Percentiles rank a stretch among this genome's conserved stretches.
These are phyloP conservation scores for Mimumesa dahlbomi DNA, from an alignment of 2,888 invertebrate genomes.

Conservation along the genomic window DNA sequence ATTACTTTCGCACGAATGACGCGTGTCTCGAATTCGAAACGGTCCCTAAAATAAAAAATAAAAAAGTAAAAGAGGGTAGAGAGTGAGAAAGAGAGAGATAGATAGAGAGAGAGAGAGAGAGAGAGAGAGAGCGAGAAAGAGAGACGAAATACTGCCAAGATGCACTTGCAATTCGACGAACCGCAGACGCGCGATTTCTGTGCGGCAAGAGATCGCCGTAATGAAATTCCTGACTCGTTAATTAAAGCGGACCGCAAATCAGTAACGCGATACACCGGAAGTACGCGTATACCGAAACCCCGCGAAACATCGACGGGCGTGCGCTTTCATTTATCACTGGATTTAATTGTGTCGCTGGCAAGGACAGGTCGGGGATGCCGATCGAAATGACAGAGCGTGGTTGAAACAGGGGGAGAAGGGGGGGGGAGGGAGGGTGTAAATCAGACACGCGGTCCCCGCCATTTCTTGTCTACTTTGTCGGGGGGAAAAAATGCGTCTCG, in stretches of 20 bases:
- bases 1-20: too few species aligned
- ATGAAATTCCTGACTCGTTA: conserved; percentile 62
- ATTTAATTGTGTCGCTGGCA: conserved; percentile 57
- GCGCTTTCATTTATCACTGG: conserved; percentile 52
- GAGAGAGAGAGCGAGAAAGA: too few species aligned
- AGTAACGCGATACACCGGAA: conserved; percentile 55
- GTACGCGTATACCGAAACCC: conserved; percentile 24
- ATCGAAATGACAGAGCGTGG: conserved; percentile 35
- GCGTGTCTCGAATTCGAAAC: too few species aligned
- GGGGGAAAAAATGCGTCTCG: conserved; percentile 16
- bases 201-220: conserved; percentile 36
- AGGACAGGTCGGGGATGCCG: conserved; percentile 37
- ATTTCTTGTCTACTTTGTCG: conserved; percentile 17
- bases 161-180: conserved; percentile 28
- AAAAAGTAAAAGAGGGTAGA: too few species aligned
- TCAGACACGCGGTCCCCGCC: conserved; percentile 20
- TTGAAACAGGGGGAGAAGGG: conserved; percentile 5
- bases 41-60: too few species aligned
- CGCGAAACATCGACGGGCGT: conserved; percentile 15
- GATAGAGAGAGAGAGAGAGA: too few species aligned
- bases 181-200: conserved; percentile 42
- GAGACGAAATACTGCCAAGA: conserved; percentile 22
- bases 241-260: conserved; percentile 60
- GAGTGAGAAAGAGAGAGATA: too few species aligned
- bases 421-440: too few species aligned